Percentiles rank a stretch among this genome's conserved stretches.
phyloP scores from a whole-genome alignment of 1,140 invertebrate genomes.

The Cepaea nemoralis region DNA sequence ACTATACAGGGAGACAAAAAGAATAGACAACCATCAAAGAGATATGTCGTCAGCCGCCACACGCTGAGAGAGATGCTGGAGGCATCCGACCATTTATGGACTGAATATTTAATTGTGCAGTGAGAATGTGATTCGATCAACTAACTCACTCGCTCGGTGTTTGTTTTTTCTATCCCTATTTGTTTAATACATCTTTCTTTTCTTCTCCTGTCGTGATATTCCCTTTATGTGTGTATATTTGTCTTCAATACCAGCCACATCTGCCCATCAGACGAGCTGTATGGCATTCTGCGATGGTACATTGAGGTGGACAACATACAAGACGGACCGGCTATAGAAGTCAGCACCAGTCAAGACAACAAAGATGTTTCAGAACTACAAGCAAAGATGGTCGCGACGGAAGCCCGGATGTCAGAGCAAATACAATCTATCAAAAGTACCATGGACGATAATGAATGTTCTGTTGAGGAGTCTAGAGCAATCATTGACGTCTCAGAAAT shows the following conservation, averaged over 20 bases:
- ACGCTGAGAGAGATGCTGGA: too few relatives aligned
- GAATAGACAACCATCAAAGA: too few relatives aligned
- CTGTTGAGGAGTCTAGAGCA: constrained; percentile 11
- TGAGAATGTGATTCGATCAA: too few relatives aligned
- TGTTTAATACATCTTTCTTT: too few relatives aligned
- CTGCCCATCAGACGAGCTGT: not conserved
- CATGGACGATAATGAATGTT: not conserved
- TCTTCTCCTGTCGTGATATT: too few relatives aligned
- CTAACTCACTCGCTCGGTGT: too few relatives aligned
- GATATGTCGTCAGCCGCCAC: too few relatives aligned
- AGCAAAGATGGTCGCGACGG: constrained; percentile 12
- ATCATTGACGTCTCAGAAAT: not conserved
- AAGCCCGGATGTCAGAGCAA: constrained; percentile 1
- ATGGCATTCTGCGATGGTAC: constrained; percentile 9
- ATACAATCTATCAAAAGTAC: not conserved
- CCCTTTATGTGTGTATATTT: not conserved
- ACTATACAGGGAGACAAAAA: too few relatives aligned
- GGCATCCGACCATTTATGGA: too few relatives aligned
- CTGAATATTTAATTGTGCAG: too few relatives aligned
- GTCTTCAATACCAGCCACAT: constrained; percentile 19
- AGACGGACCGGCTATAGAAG: not conserved
- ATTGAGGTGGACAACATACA: constrained; percentile 2
- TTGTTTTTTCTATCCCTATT: too few relatives aligned
- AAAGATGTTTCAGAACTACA: not conserved
- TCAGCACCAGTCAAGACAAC: not conserved